phyloP scores from a whole-genome alignment of 2,113 vertebrate species.

The Brachypodius melanocephalos region DNA sequence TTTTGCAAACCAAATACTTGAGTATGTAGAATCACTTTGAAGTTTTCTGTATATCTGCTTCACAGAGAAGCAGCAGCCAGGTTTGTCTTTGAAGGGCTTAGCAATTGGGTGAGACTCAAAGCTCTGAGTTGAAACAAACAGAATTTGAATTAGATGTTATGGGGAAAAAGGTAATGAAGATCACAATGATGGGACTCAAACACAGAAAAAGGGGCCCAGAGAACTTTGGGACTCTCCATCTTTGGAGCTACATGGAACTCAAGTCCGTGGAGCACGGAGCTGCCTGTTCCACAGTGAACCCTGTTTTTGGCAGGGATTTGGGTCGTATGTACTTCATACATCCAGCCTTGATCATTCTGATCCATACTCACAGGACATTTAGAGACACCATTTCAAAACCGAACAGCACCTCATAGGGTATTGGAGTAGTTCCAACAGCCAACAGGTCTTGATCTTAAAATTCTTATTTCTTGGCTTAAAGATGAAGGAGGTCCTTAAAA shows the following conservation, averaged over 20 bases:
- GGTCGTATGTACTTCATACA: not conserved
- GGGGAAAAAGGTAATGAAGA: not conserved
- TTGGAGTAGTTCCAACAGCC: not conserved
- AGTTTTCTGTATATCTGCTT: not conserved
- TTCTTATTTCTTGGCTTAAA: not conserved
- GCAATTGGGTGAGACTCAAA: not conserved
- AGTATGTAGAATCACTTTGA: conserved; percentile 16
- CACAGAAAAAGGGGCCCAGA: not conserved
- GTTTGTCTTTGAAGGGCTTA: not conserved
- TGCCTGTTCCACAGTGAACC: not conserved
- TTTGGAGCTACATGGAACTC: not conserved
- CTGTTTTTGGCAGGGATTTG: not conserved
- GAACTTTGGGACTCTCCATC: not conserved
- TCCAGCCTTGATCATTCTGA: not conserved
- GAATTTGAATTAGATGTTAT: conserved; percentile 7
- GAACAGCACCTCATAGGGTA: not conserved
- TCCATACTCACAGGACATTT: not conserved
- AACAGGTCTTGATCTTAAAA: not conserved
- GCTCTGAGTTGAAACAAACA: not conserved
- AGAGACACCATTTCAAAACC: not conserved
- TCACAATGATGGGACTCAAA: not conserved
- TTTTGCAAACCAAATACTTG: conserved; percentile 38
- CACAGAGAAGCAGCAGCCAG: not conserved
- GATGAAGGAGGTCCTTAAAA: not conserved
- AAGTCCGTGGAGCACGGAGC: not conserved